Percentiles rank a stretch among this genome's conserved stretches.
Conservation (phyloP, 2,888 invertebrate species). For the Clusia tigrina region DNA sequence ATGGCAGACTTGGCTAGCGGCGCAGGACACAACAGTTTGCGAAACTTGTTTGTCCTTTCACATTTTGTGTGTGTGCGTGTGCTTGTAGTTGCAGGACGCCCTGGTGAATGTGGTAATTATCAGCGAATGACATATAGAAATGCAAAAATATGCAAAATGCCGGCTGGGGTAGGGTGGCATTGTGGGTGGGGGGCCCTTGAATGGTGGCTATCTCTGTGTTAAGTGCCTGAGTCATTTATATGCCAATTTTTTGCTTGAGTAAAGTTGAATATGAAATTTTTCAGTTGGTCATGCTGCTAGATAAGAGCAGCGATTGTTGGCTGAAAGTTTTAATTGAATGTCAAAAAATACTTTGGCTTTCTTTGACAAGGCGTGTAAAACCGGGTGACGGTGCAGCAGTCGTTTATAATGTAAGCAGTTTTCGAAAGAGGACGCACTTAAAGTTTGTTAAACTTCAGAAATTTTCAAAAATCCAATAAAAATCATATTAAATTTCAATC, state of each 20-base stretch:
- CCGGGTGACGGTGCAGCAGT: too few species aligned
- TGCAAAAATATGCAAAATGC: conserved; percentile 5
- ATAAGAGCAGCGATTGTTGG: background rate
- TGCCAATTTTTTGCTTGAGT: conserved; percentile 1
- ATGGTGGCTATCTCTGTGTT: background rate
- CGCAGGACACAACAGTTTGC: background rate
- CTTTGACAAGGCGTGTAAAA: background rate
- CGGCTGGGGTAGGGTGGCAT: background rate
- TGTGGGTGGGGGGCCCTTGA: background rate
- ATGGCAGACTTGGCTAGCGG: background rate
- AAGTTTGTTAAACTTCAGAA: too few species aligned
- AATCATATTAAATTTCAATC: background rate
- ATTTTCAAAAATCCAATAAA: too few species aligned
- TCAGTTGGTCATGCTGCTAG: conserved; percentile 1
- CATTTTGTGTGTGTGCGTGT: background rate
- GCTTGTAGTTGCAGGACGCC: background rate
- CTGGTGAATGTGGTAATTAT: conserved; percentile 8
- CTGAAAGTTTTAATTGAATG: conserved; percentile 5
- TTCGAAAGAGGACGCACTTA: background rate
- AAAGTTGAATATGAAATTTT: background rate
- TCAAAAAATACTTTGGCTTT: background rate
- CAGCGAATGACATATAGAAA: conserved; percentile 2
- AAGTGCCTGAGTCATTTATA: background rate
- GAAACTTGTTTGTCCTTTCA: background rate
- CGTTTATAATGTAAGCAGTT: background rate